Base-by-base conservation (phyloP, 2,797 vertebrate genomes). In the Okamejei kenojei region DNA sequence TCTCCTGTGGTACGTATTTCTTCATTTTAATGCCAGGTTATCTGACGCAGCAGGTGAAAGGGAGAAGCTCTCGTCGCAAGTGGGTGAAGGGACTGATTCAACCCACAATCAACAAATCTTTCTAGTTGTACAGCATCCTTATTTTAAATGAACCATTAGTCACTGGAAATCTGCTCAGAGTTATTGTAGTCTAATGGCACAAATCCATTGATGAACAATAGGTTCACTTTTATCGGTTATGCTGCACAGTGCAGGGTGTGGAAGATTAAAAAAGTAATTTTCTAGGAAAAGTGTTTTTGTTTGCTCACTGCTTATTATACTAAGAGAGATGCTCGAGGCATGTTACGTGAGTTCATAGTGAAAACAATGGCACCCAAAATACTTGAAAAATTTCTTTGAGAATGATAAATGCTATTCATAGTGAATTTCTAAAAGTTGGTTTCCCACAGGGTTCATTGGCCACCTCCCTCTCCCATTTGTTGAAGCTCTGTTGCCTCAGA, bases 1-100 rank as follows among this genome's bases (percentile, higher is more conserved):
- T 99, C 98, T 94, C 99, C 98, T 32, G 99, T 99, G 97, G 99
- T 99, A 93, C 96, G 96, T 95, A 54, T 61, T 77, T 4, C 23
- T 11, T 77, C 15, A 68, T 35, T 88, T 65, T 35, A 35, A 68
- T 0, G 19, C 6, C 1, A 23, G 45, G 45, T 5, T 54, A 54
- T 54, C 45, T 54, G 45, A 54, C 45, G 5, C 45, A 7, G 58
- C 29, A 73, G 35, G 91, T 92, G 45, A 84, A 73, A 23, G 90
- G 26, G 32, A 26, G 13, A 11, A 74, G 19, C 71, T 21, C 23
- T 74, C 19, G 23, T 21, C 1, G 10, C 1, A 1, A 23, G 29
- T 35, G 38, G 21, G 90, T 92, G 45, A 61, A 92, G 23, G 90
- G 38, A 9, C 35, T 79, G 15, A 38, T 79, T 79, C 38, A 79